These are phyloP conservation scores for Junco hyemalis DNA, from an alignment of 2,113 vertebrate genomes.

Conservation along the genomic window DNA sequence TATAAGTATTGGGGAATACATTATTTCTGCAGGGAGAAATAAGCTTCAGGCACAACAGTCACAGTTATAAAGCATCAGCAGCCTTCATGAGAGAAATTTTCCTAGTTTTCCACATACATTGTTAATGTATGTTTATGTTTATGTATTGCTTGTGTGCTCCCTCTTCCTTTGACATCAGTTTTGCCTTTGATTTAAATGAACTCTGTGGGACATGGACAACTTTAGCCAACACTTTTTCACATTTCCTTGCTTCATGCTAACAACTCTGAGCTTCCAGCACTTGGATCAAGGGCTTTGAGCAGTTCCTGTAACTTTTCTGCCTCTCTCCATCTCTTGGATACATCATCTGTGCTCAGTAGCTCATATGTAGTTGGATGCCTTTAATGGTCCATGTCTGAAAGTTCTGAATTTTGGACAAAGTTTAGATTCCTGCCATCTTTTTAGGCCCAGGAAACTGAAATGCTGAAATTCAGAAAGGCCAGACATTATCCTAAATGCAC, in stretches of 20 bases:
- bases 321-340: not conserved
- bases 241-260: not conserved
- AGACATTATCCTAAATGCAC: not conserved
- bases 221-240: not conserved
- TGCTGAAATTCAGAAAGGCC: not conserved
- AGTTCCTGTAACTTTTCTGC: not conserved
- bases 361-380: not conserved
- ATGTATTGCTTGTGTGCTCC: not conserved
- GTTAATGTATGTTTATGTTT: not conserved
- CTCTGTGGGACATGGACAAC: not conserved
- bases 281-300: not conserved
- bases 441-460: not conserved
- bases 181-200: not conserved
- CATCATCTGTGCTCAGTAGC: not conserved
- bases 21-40: not conserved
- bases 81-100: not conserved
- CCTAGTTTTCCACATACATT: not conserved
- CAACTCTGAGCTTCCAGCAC: not conserved
- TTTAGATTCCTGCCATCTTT: not conserved
- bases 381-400: not conserved
- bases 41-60: not conserved
- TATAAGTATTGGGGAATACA: constrained; percentile 15
- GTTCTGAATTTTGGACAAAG: not conserved
- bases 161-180: not conserved
- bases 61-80: not conserved